Base-by-base conservation (phyloP, 1,140 invertebrate species). In the Penaeus vannamei region DNA sequence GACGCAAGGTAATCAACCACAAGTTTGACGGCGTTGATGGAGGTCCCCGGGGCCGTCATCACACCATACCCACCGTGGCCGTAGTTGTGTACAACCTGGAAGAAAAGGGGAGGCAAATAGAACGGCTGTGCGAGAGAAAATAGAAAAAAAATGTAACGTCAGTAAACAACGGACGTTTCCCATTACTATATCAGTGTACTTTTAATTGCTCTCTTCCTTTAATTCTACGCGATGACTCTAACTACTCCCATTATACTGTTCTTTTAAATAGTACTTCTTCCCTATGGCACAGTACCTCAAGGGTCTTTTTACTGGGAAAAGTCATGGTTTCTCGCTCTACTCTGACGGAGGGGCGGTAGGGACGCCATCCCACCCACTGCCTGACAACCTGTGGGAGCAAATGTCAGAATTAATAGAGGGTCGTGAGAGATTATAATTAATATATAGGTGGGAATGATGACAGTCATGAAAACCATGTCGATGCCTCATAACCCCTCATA, bases 51-150 rank as follows among this genome's bases (percentile, higher is more conserved):
- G 19, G 97, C 96, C 60, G 96, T 95, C 86, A 96, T 96, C 1
- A 98, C 95, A 12, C 98, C 97, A 93, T 98, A 97, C 7, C 97
- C 97, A 2, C 97, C 97, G 92, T 98, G 98, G 7, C 98, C 98
- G 92, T 98, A 98, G 93, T 98, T 97, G 93, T 99, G 97, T 0
- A 98, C 95, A 23, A 98, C 93, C 94, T 96, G 89, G 10, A 90
- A 62, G 36, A 59, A n/a, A 29, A 10, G 7, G n/a, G 4, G 32
- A 64, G 29, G n/a, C 17, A 60, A 14, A 23, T 1, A 85, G 26
- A 29, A 26, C 19, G 42, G 23, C n/a, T 53, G 53, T 12, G 53
- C 8, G 53, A 53, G 53, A 53, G 46, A 53, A 2, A 53, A 12
- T 14, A 17, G 14, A 12, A 53, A 12, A 12, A 17, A 53, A 17